Conservation (phyloP, 1,140 invertebrate genomes). For the Diabrotica virgifera region DNA sequence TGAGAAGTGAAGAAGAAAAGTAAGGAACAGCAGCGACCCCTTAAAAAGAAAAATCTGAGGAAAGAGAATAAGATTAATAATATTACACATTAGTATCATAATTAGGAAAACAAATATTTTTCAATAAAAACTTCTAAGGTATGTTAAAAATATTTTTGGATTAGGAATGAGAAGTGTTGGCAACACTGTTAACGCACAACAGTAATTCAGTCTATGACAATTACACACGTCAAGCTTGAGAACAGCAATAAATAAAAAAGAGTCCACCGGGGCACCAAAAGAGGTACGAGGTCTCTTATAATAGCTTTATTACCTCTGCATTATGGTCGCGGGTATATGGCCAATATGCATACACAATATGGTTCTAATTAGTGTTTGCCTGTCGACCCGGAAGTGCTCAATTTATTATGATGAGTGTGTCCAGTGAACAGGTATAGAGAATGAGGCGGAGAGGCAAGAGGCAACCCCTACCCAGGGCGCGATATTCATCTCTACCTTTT, state of each 20-base stretch:
- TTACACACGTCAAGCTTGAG: not conserved
- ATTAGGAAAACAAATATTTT: no score
- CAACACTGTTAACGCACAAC: not conserved
- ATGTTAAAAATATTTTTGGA: no score
- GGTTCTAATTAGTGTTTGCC: conserved; percentile 15
- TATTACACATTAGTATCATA: no score
- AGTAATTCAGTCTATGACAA: not conserved
- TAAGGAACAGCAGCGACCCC: no score
- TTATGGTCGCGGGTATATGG: conserved; percentile 15
- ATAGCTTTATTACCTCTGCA: conserved; percentile 18
- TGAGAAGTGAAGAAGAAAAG: no score
- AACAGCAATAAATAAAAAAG: conserved; percentile 1
- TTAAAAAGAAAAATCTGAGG: no score
- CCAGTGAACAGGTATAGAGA: conserved; percentile 6
- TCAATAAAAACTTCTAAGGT: no score
- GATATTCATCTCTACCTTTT: not conserved
- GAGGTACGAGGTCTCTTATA: not conserved
- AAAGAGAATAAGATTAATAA: no score
- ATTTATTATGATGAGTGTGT: conserved; percentile 16
- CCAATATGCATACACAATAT: conserved; percentile 20
- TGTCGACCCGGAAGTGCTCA: conserved; percentile 17
- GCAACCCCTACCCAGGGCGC: not conserved
- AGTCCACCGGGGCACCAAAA: not conserved
- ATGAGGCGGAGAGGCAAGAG: not conserved
- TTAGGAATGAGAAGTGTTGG: no score